Conservation (phyloP, 2,888 invertebrate genomes). For the Mactromeris polynyma region DNA sequence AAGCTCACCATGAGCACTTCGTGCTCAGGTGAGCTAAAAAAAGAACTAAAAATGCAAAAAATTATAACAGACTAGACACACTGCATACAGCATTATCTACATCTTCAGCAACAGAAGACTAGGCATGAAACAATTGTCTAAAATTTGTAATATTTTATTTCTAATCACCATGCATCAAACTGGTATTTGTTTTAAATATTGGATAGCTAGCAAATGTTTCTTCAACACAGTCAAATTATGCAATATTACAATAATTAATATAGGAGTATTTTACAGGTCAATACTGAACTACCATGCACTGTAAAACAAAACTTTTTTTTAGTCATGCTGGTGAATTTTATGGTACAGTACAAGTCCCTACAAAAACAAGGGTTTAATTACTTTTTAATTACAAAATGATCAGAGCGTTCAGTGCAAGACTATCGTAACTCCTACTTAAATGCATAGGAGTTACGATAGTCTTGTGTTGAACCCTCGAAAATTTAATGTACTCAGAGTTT, state of each 20-base stretch:
- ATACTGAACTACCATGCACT: neutral
- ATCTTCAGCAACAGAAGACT: neutral
- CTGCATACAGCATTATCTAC: neutral
- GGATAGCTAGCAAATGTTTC: neutral
- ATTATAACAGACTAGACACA: neutral
- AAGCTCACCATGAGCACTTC: too few relatives aligned
- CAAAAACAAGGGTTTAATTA: neutral
- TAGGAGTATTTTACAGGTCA: neutral
- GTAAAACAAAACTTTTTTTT: neutral
- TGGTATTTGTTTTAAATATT: too few relatives aligned
- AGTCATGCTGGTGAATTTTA: too few relatives aligned
- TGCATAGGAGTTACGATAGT: too few relatives aligned
- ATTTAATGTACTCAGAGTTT: neutral
- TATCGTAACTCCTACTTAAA: too few relatives aligned
- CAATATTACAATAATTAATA: neutral
- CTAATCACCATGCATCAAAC: too few relatives aligned
- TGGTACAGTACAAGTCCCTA: neutral
- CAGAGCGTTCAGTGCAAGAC: too few relatives aligned
- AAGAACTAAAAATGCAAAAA: neutral
- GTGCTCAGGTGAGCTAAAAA: too few relatives aligned
- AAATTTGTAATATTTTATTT: neutral
- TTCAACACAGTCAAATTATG: neutral
- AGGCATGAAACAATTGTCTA: neutral
- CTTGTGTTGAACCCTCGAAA: too few relatives aligned
- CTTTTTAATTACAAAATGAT: neutral